Base-by-base conservation (phyloP, 2,888 invertebrate genomes). In the Ceramica pisi region DNA sequence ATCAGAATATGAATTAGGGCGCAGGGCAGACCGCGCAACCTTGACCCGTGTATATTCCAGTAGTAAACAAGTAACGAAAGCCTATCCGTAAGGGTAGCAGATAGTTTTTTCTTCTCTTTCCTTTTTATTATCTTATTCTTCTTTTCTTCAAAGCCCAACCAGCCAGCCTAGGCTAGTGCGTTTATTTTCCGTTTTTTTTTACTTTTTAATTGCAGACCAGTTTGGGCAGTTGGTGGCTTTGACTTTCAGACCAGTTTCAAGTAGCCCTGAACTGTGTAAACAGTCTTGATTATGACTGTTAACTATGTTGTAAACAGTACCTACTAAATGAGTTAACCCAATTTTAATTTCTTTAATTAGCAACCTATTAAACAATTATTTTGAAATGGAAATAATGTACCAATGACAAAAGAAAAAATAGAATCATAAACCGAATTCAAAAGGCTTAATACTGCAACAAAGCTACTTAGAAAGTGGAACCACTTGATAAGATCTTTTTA, bases 1-100 rank as follows among this genome's bases (percentile, higher is more conserved):
- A 85, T 89, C 86, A 90, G 50, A 61, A 7, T 53, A 53, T 38
- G 48, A 80, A 83, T 78, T 83, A 83, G 79, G 77, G 77, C 78
- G 67, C 59, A 80, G 80, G 81, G 81, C 55, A 67, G 62, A 64
- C 46, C 48, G 4, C 19, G 51, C 14, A 55, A 60, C 81, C 78
- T 83, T 81, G 81, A 81, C 73, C 77, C 59, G 38, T 1, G 23
- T 50, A 10, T 46, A 50, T 59, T 38, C 1, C 12, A 23, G 6
- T 67, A 57, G 38, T 62, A 71, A 67, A 80, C 76, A 75, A 65
- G 10, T 23, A 44, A 23, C n/a, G 35, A 64, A 44, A 31, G 31
- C 31, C 31, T 6, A 55, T 10, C 16, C 9, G 4, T 44, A n/a
- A 26, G 9, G 31, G 31, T 31, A 31, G 31, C 3, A 35, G 9